These are phyloP conservation scores for Bradynema listronoti DNA, from an alignment of 1,140 invertebrate genomes.

Conservation along the genomic window DNA sequence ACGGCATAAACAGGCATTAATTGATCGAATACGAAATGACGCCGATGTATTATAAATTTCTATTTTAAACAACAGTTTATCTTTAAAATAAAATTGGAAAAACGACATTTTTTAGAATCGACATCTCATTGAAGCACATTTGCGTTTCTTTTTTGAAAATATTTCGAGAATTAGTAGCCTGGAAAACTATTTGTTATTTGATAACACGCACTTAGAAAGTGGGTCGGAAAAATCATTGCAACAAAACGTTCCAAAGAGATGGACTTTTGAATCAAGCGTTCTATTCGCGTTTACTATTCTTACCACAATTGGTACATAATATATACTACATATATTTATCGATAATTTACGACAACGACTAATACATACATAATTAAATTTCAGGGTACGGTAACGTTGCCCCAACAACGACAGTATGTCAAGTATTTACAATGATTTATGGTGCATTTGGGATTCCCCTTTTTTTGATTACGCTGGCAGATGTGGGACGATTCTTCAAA, in stretches of 20 bases:
- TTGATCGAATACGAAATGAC: no score
- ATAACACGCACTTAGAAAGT: neutral
- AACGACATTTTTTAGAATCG: no score
- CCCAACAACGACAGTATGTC: constrained; percentile 42
- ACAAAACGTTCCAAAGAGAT: constrained; percentile 34
- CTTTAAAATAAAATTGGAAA: no score
- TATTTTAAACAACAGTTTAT: no score
- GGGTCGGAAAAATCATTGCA: neutral
- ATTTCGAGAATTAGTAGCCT: no score
- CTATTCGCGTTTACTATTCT: constrained; percentile 52
- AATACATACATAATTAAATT: neutral
- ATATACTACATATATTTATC: neutral
- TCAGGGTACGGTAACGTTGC: constrained; percentile 49
- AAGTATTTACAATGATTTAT: constrained; percentile 53
- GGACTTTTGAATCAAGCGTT: constrained; percentile 45
- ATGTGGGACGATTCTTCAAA: constrained; percentile 53
- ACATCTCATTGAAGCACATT: no score
- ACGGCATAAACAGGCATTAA: constrained; percentile 11
- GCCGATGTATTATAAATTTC: no score
- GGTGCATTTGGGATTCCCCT: constrained; percentile 51
- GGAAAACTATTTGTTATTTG: neutral
- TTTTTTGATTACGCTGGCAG: constrained; percentile 52
- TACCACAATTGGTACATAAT: constrained; percentile 40
- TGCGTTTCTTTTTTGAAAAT: no score
- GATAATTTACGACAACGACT: neutral